A percentile compares a stretch with the other conserved stretches of the same genome.
phyloP scores from a whole-genome alignment of 2,888 invertebrate species.

The Hartigia nigra region DNA sequence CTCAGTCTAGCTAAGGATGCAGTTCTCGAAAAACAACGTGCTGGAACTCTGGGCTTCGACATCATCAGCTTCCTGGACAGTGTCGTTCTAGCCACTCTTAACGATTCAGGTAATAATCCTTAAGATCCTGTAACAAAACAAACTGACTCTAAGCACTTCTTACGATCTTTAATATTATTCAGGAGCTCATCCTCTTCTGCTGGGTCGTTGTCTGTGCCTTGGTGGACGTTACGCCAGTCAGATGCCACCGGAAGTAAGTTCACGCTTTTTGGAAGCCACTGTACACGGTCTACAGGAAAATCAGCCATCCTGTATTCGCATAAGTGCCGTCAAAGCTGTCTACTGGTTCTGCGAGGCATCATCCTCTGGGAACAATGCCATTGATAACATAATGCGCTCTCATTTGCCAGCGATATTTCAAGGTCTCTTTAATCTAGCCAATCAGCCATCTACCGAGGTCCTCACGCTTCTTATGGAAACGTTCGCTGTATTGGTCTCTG shows the following conservation, averaged over 20 bases:
- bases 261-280: constrained; percentile 68
- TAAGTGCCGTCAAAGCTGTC: constrained; percentile 68
- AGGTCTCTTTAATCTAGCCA: constrained; percentile 55
- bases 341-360: constrained; percentile 67
- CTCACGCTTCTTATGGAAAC: constrained; percentile 58
- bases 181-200: constrained; percentile 68
- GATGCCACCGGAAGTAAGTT: constrained; percentile 66
- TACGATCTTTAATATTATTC: background rate
- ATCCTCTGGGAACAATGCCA: constrained; percentile 37
- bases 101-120: constrained; percentile 59
- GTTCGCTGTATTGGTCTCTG: constrained; percentile 53
- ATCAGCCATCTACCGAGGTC: constrained; percentile 55
- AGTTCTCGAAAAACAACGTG: constrained; percentile 60
- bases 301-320: constrained; percentile 68
- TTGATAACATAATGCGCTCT: constrained; percentile 48
- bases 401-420: constrained; percentile 59
- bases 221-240: constrained; percentile 68
- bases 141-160: too few species aligned
- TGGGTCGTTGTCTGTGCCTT: constrained; percentile 70
- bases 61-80: constrained; percentile 64
- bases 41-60: constrained; percentile 57
- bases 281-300: constrained; percentile 69
- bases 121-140: background rate
- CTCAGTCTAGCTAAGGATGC: constrained; percentile 69
- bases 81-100: constrained; percentile 68